phyloP scores from a whole-genome alignment of 2,888 invertebrate genomes.

The Brachylomia viminalis region DNA sequence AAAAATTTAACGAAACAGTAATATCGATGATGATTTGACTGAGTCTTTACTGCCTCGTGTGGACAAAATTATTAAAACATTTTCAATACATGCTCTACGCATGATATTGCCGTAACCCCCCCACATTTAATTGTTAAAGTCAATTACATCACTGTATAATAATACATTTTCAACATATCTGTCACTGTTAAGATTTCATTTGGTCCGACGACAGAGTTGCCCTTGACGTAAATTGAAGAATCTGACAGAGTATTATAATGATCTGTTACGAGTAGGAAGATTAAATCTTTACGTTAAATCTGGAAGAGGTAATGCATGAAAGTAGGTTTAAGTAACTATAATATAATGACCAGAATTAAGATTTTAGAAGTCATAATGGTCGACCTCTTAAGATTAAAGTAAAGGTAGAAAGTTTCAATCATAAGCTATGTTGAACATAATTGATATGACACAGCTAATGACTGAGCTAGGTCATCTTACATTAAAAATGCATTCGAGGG shows the following conservation, averaged over 20 bases:
- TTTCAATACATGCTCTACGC: constrained; percentile 53
- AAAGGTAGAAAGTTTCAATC: constrained; percentile 33
- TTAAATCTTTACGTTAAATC: constrained; percentile 48
- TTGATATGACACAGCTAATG: constrained; percentile 45
- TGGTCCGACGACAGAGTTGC: constrained; percentile 24
- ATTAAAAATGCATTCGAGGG: constrained; percentile 33
- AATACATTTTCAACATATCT: constrained; percentile 74
- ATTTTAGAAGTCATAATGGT: constrained; percentile 58
- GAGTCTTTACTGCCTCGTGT: constrained; percentile 24
- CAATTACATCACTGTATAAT: constrained; percentile 74
- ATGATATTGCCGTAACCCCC: constrained; percentile 28
- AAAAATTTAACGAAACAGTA: constrained; percentile 33
- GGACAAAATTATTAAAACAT: constrained; percentile 39
- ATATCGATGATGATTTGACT: constrained; percentile 55
- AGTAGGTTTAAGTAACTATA: constrained; percentile 54
- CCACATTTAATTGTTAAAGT: constrained; percentile 62
- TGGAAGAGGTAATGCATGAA: constrained; percentile 50
- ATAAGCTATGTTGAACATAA: constrained; percentile 30
- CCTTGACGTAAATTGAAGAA: constrained; percentile 19
- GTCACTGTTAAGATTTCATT: constrained; percentile 53
- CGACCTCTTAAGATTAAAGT: constrained; percentile 50
- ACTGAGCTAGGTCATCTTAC: constrained; percentile 24
- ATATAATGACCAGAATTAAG: constrained; percentile 51
- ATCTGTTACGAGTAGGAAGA: constrained; percentile 18
- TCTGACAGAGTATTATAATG: constrained; percentile 6